Conservation (phyloP, 2,113 vertebrate species). For the Leiothrix lutea region DNA sequence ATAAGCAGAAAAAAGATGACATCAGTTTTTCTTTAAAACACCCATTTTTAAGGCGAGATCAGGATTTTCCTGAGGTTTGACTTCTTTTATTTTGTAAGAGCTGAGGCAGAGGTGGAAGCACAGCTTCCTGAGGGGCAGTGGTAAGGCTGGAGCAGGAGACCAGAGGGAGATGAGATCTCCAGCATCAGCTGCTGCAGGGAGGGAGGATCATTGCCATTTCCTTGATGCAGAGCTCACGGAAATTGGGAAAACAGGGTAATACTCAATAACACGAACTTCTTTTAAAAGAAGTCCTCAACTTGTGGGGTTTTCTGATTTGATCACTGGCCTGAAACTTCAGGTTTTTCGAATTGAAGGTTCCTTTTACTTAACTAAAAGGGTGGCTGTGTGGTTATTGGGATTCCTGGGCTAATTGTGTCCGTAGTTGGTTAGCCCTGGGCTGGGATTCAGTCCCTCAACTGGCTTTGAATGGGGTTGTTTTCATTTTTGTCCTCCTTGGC, state of each 20-base stretch:
- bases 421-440: background rate
- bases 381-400: background rate
- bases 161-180: background rate
- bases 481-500: background rate
- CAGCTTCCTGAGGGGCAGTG: accelerated
- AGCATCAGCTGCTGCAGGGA: background rate
- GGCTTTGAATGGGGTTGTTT: background rate
- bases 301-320: background rate
- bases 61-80: background rate
- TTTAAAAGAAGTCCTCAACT: background rate
- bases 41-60: background rate
- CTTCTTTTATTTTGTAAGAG: background rate
- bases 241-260: background rate
- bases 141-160: background rate
- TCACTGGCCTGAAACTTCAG: background rate
- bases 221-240: background rate
- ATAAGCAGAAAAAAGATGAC: background rate
- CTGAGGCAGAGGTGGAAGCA: background rate
- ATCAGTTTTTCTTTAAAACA: background rate
- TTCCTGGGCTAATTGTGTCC: background rate
- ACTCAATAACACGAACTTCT: background rate
- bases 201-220: background rate
- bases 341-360: background rate
- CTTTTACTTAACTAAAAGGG: background rate
- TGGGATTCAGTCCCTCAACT: background rate